Base-by-base conservation (phyloP, 2,797 vertebrate species). In the Anabas testudineus region DNA sequence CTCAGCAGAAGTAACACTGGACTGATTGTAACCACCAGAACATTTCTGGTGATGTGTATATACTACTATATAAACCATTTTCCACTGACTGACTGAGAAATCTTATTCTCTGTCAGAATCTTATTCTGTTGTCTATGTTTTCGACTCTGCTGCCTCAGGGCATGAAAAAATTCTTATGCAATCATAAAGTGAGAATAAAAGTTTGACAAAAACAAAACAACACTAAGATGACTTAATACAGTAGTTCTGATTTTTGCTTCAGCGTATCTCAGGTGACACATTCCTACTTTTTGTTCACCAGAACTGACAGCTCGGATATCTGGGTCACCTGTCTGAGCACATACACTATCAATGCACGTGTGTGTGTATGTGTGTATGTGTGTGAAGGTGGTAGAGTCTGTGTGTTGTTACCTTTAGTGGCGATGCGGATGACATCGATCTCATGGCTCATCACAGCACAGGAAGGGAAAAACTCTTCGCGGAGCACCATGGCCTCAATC, bases 401-500 rank as follows among this genome's bases (percentile, higher is more conserved):
- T 15, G 43, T 51, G 42, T 47, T 83, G 78, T 93, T 93, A 99
- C 98, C 97, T 95, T 97, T 94, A 59, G 94, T 97, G 76, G 97
- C 97, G 10, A 88, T 86, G 54, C 94, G 95, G 82, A 99, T 92
- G 65, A 95, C 89, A 84, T 94, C 94, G 72, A 99, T 97, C 76
- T 97, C 96, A 56, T 91, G 93, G 87, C 94, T 94, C 48, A 99
- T 95, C 59, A 93, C 92, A 19, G 94, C 89, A 74, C 95, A 98
- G 52, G 94, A 97, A 42, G 97, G 96, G 63, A 90, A 85, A 86
- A 99, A 99, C 85, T 99, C 96, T 76, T 96, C 97, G 39, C 92
- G 94, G 70, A 99, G 94, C 81, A 98, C 96, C 93, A 98, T 98
- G 86, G 96, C 96, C 95, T 99, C 97, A 34, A 99, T 96, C 68